Conservation (phyloP, 2,113 vertebrate genomes). For the Podarcis raffonei region DNA sequence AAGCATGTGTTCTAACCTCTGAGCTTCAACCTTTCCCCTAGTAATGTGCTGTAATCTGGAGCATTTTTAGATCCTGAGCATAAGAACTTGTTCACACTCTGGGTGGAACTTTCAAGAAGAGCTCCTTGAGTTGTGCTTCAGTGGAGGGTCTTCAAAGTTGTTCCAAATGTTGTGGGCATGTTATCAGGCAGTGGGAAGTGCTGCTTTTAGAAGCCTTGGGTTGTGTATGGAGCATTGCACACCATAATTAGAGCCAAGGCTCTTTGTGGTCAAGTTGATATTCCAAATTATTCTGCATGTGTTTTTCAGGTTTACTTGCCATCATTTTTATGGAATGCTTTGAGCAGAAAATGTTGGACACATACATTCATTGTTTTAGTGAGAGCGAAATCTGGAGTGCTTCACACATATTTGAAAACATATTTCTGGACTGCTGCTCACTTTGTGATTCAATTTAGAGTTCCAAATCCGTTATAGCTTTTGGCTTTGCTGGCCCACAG, state of each 20-base stretch:
- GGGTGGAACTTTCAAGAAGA: background rate
- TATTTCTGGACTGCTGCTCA: background rate
- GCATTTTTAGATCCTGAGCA: background rate
- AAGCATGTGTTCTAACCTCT: too few relatives aligned
- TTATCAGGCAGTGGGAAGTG: background rate
- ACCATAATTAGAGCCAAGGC: background rate
- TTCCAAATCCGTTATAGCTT: background rate
- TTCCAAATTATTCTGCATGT: background rate
- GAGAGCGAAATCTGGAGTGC: background rate
- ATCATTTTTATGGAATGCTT: background rate
- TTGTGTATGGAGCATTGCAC: background rate
- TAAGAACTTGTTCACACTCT: background rate
- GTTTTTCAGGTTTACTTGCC: background rate
- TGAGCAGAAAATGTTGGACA: background rate
- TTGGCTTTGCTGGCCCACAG: background rate
- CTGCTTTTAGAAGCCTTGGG: background rate
- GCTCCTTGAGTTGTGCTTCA: background rate
- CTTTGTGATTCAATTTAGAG: background rate
- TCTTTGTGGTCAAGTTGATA: background rate
- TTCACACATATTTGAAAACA: slow-evolving; percentile 16
- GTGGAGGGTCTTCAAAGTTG: background rate
- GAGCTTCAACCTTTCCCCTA: too few relatives aligned
- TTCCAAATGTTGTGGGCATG: background rate
- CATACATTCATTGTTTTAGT: background rate
- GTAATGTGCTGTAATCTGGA: background rate